Evolutionary conservation across 2,888 invertebrate species (phyloP), one percentile per base, ranked within the genome.

Genomic region (Hyppa rectilinea): DNA sequence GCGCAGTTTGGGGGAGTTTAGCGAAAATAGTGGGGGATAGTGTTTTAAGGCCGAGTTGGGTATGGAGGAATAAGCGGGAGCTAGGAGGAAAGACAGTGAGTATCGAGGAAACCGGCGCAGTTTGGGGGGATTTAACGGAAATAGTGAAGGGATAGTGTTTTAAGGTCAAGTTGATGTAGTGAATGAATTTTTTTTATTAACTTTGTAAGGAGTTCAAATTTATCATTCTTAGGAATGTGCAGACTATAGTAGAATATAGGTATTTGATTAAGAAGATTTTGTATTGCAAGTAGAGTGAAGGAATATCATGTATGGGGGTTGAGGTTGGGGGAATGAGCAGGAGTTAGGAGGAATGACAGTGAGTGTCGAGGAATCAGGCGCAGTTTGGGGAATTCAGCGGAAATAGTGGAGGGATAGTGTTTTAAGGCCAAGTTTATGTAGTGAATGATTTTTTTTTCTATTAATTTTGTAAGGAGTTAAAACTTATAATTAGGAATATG

Each of bases 211-310:
- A n/a, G n/a, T 29, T n/a, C n/a, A n/a, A n/a, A n/a, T n/a, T n/a
- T n/a, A n/a, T n/a, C n/a, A n/a, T n/a, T n/a, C n/a, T n/a, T n/a
- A n/a, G 45, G 50, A 31, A 60, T n/a, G 17, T 38, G 17, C n/a
- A n/a, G 17, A 7, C 6, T 49, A 1, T 49, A 31, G 31, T 60
- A 31, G 49, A 49, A 49, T n/a, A n/a, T 31, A 59, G 31, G 31
- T 34, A 59, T 31, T 29, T 31, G 20, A n/a, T 60, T 52, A n/a
- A 56, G 52, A 60, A 61, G 55, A 26, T 55, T 55, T 61, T 34
- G 7, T 61, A 26, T 56, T 56, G 61, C 20, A 26, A 34, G 23
- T 12, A 60, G 34, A 55, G 60, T 55, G 17, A 61, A 61, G 26
- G 14, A 56, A 20, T 14, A 34, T 14, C 61, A 34, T 17, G 26